Conservation (phyloP, 2,113 vertebrate species). For the Ailurus styani region DNA sequence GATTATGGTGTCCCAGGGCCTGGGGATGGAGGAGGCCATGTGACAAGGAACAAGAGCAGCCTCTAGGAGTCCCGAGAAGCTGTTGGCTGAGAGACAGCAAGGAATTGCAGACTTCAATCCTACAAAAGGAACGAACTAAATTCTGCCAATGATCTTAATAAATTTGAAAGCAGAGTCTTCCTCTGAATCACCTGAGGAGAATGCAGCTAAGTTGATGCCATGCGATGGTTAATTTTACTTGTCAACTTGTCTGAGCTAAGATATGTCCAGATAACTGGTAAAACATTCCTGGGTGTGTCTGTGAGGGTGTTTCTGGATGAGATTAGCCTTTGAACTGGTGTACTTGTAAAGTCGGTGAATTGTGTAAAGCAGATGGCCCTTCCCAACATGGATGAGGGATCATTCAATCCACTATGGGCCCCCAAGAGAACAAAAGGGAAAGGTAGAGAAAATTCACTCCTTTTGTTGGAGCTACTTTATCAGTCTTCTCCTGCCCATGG, state of each 20-base stretch:
- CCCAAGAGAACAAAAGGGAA: not conserved
- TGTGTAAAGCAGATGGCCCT: not conserved
- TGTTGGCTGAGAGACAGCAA: not conserved
- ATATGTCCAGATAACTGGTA: not conserved
- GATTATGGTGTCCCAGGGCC: not conserved
- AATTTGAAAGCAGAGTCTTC: not conserved
- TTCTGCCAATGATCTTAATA: not conserved
- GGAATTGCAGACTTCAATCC: not conserved
- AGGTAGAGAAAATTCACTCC: not conserved
- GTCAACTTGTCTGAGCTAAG: not conserved
- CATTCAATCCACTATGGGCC: not conserved
- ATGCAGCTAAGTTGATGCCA: not conserved
- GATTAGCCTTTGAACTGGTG: not conserved
- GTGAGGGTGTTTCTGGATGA: not conserved
- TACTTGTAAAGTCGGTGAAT: not conserved
- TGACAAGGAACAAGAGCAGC: not conserved
- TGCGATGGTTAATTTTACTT: not conserved
- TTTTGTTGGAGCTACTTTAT: not conserved
- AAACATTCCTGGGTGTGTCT: not conserved
- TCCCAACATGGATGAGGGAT: too few relatives aligned
- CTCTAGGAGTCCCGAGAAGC: not conserved
- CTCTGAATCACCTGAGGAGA: not conserved
- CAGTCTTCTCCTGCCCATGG: not conserved
- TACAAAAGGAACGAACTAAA: not conserved
- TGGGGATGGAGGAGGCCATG: fast-evolving